A percentile compares a stretch with the other conserved stretches of the same genome.
Conservation (phyloP, 23 tunicate species). For the Clavelina lepadiformis region DNA sequence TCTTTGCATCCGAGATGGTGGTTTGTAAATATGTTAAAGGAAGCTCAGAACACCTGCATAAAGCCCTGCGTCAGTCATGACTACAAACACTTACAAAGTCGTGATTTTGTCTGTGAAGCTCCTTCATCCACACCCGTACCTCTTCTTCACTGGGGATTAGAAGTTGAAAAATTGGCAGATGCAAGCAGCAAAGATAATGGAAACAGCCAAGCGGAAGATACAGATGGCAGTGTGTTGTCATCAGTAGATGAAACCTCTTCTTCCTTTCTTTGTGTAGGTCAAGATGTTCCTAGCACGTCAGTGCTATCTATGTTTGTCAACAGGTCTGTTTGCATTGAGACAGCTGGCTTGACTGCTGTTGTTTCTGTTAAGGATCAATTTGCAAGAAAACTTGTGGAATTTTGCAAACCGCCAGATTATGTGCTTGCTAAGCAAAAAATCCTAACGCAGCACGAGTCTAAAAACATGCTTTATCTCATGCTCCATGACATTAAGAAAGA, state of each 20-base stretch:
- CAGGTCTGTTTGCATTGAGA: conserved; percentile 11
- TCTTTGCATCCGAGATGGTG: conserved; percentile 45
- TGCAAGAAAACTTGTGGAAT: conserved; percentile 15
- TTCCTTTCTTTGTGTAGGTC: conserved; percentile 55
- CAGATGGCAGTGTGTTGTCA: conserved; percentile 14
- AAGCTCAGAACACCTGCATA: neutral
- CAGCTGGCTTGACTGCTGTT: neutral
- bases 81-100: neutral
- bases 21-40: conserved; percentile 33
- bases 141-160: conserved; percentile 26
- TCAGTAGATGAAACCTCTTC: conserved; percentile 35
- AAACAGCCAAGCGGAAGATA: conserved; percentile 7
- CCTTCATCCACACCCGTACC: conserved; percentile 15
- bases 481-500: conserved; percentile 18
- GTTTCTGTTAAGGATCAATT: conserved; percentile 38
- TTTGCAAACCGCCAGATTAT: neutral
- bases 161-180: neutral
- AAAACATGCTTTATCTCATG: conserved; percentile 27
- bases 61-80: conserved; percentile 17
- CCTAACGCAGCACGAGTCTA: conserved; percentile 25
- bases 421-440: conserved; percentile 6
- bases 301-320: neutral
- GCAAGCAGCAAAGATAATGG: neutral
- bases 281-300: neutral
- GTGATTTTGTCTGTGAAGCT: neutral